phyloP scores from a whole-genome alignment of 2,797 vertebrate species.

The Eleutherodactylus coqui region DNA sequence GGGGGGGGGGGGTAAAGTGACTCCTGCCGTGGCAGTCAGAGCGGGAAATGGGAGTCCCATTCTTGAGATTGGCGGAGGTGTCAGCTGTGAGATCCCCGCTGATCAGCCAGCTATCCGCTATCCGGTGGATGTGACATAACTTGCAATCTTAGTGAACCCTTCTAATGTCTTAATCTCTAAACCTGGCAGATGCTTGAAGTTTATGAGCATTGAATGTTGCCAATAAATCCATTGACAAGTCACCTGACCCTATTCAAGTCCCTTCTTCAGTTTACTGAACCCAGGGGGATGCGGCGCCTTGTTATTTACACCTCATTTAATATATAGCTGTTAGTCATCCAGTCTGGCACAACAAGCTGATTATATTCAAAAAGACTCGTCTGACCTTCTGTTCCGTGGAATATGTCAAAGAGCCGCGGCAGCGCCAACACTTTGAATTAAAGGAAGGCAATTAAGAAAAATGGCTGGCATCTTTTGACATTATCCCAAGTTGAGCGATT shows the following conservation, averaged over 20 bases:
- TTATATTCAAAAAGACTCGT: slow-evolving; percentile 31
- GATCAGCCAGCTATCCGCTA: too few relatives aligned
- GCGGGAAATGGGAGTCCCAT: too few relatives aligned
- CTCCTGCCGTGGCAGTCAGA: too few relatives aligned
- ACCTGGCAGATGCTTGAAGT: too few relatives aligned
- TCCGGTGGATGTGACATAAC: too few relatives aligned
- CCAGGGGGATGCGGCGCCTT: neutral
- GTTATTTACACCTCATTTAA: slow-evolving; percentile 40
- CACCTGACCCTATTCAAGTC: neutral
- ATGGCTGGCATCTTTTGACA: slow-evolving; percentile 41
- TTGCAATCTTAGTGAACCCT: too few relatives aligned
- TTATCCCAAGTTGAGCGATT: slow-evolving; percentile 42
- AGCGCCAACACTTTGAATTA: slow-evolving; percentile 30
- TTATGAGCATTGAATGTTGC: neutral
- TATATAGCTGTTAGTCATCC: slow-evolving; percentile 31
- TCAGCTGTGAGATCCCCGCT: too few relatives aligned
- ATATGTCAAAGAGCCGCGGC: slow-evolving; percentile 33
- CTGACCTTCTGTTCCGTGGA: slow-evolving; percentile 47
- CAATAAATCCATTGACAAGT: slow-evolving; percentile 25
- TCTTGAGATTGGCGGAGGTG: too few relatives aligned
- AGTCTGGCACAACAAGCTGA: slow-evolving; percentile 24
- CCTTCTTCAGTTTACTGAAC: neutral
- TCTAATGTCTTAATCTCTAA: too few relatives aligned
- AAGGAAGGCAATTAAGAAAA: slow-evolving; percentile 47
- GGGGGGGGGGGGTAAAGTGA: too few relatives aligned